phyloP scores from a whole-genome alignment of 2,113 vertebrate species.

The Datnioides undecimradiatus region DNA sequence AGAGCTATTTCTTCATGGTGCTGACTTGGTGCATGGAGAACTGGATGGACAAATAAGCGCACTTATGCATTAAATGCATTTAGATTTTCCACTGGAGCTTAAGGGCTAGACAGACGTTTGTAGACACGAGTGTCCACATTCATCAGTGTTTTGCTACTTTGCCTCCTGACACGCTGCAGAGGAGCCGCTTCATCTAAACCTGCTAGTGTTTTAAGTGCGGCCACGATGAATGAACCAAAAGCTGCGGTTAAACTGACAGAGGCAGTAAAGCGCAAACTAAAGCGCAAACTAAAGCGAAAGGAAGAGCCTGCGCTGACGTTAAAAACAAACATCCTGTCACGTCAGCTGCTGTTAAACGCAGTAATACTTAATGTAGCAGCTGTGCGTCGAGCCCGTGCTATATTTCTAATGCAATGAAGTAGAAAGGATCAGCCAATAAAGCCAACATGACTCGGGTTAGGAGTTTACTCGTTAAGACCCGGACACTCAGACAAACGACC shows the following conservation, averaged over 20 bases:
- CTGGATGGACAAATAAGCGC: not conserved
- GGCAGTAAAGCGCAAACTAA: not conserved
- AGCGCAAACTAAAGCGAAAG: not conserved
- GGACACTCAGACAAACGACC: not conserved
- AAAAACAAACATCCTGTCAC: not conserved
- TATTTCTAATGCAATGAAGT: not conserved
- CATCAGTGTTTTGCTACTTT: too few relatives aligned
- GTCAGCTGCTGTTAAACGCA: not conserved
- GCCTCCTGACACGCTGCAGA: too few relatives aligned
- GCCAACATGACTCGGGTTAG: rapidly evolving
- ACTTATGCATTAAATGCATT: not conserved
- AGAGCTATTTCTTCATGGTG: not conserved
- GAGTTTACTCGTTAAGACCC: rapidly evolving
- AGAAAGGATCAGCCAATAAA: not conserved
- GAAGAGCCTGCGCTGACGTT: not conserved
- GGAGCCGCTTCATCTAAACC: too few relatives aligned
- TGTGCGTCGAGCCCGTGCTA: not conserved
- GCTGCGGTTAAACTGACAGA: not conserved
- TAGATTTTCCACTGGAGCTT: not conserved
- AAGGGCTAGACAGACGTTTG: not conserved
- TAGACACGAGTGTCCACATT: too few relatives aligned
- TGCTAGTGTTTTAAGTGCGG: too few relatives aligned
- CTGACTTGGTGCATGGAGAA: not conserved
- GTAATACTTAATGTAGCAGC: too few relatives aligned
- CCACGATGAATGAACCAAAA: too few relatives aligned